Conservation (phyloP, 2,797 vertebrate genomes). For the Myoxocephalus aenaeus region DNA sequence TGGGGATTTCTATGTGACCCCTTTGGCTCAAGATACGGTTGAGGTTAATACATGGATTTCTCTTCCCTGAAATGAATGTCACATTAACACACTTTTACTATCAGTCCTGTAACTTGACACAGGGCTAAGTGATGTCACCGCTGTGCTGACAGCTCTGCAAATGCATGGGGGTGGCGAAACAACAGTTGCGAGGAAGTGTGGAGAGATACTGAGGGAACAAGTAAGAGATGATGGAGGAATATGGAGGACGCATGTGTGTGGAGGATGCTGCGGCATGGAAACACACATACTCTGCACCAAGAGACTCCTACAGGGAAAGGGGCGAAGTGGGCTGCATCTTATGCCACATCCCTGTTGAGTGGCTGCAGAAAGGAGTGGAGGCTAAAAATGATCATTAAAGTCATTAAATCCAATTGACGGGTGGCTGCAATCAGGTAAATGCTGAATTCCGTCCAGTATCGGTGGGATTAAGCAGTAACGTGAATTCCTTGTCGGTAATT, state of each 20-base stretch:
- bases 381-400: constrained; percentile 80
- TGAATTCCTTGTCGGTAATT: constrained; percentile 81
- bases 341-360: constrained; percentile 40
- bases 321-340: constrained; percentile 47
- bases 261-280: constrained; percentile 38
- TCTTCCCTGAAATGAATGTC: constrained; percentile 54
- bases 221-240: constrained; percentile 48
- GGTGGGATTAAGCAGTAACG: constrained; percentile 75
- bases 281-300: constrained; percentile 51
- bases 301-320: constrained; percentile 35
- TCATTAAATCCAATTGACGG: constrained; percentile 83
- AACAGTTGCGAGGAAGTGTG: constrained; percentile 27
- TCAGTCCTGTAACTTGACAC: constrained; percentile 55
- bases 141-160: constrained; percentile 65
- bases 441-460: constrained; percentile 69
- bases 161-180: constrained; percentile 41
- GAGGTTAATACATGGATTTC: constrained; percentile 56
- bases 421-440: constrained; percentile 73
- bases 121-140: constrained; percentile 55
- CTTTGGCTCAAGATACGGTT: constrained; percentile 22
- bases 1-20: constrained; percentile 29
- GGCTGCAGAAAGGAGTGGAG: constrained; percentile 50
- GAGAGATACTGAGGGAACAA: constrained; percentile 38
- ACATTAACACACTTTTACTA: constrained; percentile 59
- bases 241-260: constrained; percentile 55